These are phyloP conservation scores for Phalacrocorax carbo DNA, from an alignment of 2,113 vertebrate species.

Conservation along the genomic window DNA sequence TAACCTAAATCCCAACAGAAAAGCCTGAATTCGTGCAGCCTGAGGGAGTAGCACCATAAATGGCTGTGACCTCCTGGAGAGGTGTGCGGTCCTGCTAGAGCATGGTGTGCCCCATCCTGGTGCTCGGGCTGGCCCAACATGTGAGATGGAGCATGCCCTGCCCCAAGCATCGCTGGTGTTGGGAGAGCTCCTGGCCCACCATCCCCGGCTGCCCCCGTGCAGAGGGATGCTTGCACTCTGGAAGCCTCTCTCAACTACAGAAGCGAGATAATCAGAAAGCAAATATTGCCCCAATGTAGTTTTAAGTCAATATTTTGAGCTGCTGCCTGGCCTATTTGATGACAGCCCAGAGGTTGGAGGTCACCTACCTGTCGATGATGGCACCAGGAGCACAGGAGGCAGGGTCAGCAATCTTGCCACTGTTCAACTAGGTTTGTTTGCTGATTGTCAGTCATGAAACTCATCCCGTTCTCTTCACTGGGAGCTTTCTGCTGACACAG, in stretches of 20 bases:
- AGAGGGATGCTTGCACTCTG: not conserved
- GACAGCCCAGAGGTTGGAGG: not conserved
- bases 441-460: not conserved
- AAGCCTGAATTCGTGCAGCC: not conserved
- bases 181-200: not conserved
- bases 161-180: not conserved
- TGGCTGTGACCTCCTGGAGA: not conserved
- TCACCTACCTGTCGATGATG: constrained; percentile 34
- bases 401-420: not conserved
- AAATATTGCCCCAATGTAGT: not conserved
- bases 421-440: not conserved
- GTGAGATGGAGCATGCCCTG: not conserved
- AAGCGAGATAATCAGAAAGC: not conserved
- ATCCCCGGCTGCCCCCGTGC: fast-evolving
- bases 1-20: not conserved
- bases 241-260: not conserved
- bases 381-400: not conserved
- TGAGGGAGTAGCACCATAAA: not conserved
- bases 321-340: not conserved
- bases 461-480: not conserved
- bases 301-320: constrained; percentile 48
- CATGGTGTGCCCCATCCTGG: not conserved
- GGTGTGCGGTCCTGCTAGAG: not conserved
- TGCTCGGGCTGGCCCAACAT: not conserved
- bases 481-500: not conserved